These are phyloP conservation scores for Campaea margaritaria DNA, from an alignment of 2,888 invertebrate species.

Conservation along the genomic window DNA sequence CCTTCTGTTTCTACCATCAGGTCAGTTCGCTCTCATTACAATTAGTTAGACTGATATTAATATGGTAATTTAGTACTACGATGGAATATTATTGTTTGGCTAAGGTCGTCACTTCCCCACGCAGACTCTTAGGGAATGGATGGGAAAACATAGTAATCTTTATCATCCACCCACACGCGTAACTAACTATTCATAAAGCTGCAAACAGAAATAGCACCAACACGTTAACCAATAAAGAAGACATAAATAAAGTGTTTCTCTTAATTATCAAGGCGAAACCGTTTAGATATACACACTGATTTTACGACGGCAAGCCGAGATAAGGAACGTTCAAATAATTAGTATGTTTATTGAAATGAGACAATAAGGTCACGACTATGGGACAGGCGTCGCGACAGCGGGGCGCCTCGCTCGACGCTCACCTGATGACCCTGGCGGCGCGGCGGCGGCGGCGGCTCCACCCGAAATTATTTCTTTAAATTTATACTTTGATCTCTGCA, in stretches of 20 bases:
- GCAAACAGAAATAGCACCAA: slow-evolving; percentile 35
- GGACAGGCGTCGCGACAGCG: slow-evolving; percentile 29
- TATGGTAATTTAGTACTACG: too few species aligned
- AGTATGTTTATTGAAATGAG: slow-evolving; percentile 47
- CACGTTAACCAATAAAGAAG: slow-evolving; percentile 45
- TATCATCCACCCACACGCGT: neutral
- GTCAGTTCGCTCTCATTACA: too few species aligned
- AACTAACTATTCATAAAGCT: slow-evolving; percentile 24
- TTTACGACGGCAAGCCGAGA: slow-evolving; percentile 38
- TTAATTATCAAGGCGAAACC: slow-evolving; percentile 49
- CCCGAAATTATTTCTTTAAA: neutral
- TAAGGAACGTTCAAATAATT: slow-evolving; percentile 37
- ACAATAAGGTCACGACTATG: slow-evolving; percentile 28
- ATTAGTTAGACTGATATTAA: too few species aligned
- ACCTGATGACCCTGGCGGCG: too few species aligned
- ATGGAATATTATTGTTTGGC: too few species aligned
- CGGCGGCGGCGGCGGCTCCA: too few species aligned
- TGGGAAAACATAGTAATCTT: too few species aligned
- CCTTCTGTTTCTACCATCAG: too few species aligned
- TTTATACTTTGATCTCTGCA: neutral
- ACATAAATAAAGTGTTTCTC: slow-evolving; percentile 46
- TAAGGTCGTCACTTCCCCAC: too few species aligned
- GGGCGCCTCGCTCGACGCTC: slow-evolving; percentile 1
- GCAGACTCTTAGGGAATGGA: too few species aligned
- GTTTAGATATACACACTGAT: slow-evolving; percentile 37